These are phyloP conservation scores for Ibidorhyncha struthersii DNA, from an alignment of 2,113 vertebrate genomes.

Conservation along the genomic window DNA sequence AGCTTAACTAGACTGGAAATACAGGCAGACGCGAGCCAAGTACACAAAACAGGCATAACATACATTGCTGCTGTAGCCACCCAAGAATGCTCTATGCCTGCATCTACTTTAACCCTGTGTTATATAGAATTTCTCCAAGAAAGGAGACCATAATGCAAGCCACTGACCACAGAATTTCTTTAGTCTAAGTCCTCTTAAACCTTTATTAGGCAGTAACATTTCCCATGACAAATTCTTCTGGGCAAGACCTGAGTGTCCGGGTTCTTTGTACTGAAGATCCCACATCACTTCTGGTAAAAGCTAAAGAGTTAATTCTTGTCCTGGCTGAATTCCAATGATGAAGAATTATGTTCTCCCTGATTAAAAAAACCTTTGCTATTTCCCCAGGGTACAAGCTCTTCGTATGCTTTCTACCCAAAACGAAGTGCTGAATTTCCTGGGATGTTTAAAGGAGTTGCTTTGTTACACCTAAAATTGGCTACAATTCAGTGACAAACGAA, in stretches of 20 bases:
- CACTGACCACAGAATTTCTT: fast-evolving
- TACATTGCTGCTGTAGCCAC: neutral
- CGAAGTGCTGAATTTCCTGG: neutral
- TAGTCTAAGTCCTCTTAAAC: neutral
- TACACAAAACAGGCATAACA: neutral
- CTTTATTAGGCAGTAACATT: neutral
- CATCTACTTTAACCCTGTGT: neutral
- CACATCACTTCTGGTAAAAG: neutral
- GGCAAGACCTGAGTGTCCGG: neutral
- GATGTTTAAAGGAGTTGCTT: neutral
- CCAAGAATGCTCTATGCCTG: neutral
- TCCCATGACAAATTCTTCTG: neutral
- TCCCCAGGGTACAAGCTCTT: neutral
- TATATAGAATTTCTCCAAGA: neutral
- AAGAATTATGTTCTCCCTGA: neutral
- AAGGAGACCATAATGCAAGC: fast-evolving
- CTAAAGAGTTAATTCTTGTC: neutral
- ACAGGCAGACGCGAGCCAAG: neutral
- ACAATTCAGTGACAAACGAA: neutral
- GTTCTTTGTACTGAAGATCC: neutral
- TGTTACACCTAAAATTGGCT: neutral
- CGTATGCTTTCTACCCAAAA: neutral
- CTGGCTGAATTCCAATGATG: neutral
- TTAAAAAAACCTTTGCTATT: neutral
- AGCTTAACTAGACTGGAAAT: conserved; percentile 25